Evolutionary conservation across 35 echinoderm and acorn worm species (phyloP), one percentile per base, ranked within the genome.

Genomic region (Acanthaster planci): DNA sequence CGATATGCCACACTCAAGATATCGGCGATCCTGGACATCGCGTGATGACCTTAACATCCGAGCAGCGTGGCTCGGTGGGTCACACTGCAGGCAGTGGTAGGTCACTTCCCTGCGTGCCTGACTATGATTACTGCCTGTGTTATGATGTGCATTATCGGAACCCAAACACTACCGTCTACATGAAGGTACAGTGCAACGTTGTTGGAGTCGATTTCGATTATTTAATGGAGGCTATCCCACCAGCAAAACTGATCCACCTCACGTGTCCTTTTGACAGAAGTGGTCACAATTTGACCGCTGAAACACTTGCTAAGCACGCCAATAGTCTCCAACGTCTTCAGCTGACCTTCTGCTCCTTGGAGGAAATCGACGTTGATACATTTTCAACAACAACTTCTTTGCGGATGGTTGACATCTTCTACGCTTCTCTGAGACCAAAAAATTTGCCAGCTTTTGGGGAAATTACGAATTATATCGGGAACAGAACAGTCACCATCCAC

Each of bases 391-490:
- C 64, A 1, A 27, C 64, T 72, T 31, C 64, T 29, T 26, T 72
- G 64, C 2, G 2, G 29, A 16, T 36, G 14, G n/a, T 72, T 29
- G 64, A 72, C 7, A 31, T 72, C 64, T 12, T 72, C 26, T 29
- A 29, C 26, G 34, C 64, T 31, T 72, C 64, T 6, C 30, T 72
- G 64, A 72, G 3, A 34, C 26, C 26, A 0, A 26, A 30, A 1
- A 72, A 34, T 34, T 26, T 72, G 14, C 64, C 64, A 31, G 64
- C 64, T 23, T 72, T 72, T 72, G 64, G 64, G 30, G 10, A 72
- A 72, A 72, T 72, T 15, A 31, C 64, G 2, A 72, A 35, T 35
- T 2, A 72, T 35, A 7, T 7, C 34, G 34, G 34, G 26, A 8
- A 72, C 26, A 47, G 12, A 12, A 35, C 2, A 14, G 34, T 72